Evolutionary conservation across 2,113 vertebrate species (phyloP), one percentile per base, ranked within the genome.

Genomic region (Sialia sialis): DNA sequence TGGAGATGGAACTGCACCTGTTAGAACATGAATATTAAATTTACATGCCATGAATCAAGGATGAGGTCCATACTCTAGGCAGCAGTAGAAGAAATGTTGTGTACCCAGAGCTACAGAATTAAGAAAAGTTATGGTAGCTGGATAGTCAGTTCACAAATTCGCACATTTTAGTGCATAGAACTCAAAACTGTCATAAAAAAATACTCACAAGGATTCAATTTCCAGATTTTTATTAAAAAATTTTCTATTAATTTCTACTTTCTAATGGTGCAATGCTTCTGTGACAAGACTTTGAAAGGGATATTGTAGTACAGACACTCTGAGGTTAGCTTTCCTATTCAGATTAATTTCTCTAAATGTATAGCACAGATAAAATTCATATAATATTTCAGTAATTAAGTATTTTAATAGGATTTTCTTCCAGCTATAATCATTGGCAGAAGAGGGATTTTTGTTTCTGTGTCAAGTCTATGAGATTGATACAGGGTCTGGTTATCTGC

Each of bases 341-440:
- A 68, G 58, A 56, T 56, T 73, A 64, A 62, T 84, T 86, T 89
- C 23, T 77, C 32, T 94, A 62, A 64, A 74, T 43, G 11, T 38
- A 20, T 58, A 36, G 16, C 43, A 60, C 25, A 72, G 58, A 38
- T 36, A 73, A 88, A 89, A 90, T 48, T 15, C 76, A 75, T 54
- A 56, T 8, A 88, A 12, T 75, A 87, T 41, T 84, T 70, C 64
- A 60, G 44, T 51, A 83, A 88, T 68, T 59, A 83, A 68, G 16
- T 26, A 29, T 75, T 82, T 69, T 62, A 89, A 27, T 49, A 49
- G 23, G 26, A 87, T 87, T 91, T 96, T 56, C 15, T 83, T 87
- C 76, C 48, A 86, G 14, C 25, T n/a, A 19, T 44, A 91, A 62
- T 23, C 27, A 75, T 17, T 60, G 56, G 39, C 44, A 76, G 38